phyloP scores from a whole-genome alignment of 2,113 vertebrate species.

The Tauraco erythrolophus region DNA sequence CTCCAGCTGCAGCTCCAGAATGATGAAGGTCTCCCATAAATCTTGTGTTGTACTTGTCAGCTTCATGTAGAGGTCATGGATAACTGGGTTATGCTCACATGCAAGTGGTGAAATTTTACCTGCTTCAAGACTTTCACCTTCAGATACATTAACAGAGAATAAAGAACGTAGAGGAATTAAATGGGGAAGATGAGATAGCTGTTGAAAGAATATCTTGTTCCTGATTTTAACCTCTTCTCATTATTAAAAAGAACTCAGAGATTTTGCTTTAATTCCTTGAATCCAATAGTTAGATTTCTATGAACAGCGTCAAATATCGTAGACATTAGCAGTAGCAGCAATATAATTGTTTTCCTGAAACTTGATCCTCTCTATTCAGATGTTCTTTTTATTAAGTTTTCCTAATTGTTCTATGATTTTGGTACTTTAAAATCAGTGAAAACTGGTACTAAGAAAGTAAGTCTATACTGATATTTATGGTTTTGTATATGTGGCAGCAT shows the following conservation, averaged over 20 bases:
- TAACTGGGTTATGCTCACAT: background rate
- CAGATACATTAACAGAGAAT: background rate
- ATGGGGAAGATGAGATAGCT: background rate
- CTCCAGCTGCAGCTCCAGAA: background rate
- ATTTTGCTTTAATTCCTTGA: background rate
- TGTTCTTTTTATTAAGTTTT: background rate
- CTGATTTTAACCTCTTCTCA: background rate
- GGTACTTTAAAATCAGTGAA: background rate
- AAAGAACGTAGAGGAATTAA: background rate
- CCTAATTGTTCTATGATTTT: background rate
- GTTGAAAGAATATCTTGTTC: background rate
- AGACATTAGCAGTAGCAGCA: background rate
- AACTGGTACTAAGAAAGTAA: background rate
- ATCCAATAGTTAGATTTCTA: background rate
- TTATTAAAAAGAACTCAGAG: background rate
- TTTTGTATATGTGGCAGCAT: background rate
- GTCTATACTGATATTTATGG: background rate
- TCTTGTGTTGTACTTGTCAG: background rate
- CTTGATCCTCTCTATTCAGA: background rate
- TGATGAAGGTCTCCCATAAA: background rate
- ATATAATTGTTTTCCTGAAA: background rate
- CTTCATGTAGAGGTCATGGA: background rate
- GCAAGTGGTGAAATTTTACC: background rate
- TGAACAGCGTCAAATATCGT: background rate
- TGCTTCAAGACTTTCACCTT: background rate